A percentile compares a stretch with the other conserved stretches of the same genome.
phyloP scores from a whole-genome alignment of 2,888 invertebrate species.

The Hermaeophaga mercurialis region DNA sequence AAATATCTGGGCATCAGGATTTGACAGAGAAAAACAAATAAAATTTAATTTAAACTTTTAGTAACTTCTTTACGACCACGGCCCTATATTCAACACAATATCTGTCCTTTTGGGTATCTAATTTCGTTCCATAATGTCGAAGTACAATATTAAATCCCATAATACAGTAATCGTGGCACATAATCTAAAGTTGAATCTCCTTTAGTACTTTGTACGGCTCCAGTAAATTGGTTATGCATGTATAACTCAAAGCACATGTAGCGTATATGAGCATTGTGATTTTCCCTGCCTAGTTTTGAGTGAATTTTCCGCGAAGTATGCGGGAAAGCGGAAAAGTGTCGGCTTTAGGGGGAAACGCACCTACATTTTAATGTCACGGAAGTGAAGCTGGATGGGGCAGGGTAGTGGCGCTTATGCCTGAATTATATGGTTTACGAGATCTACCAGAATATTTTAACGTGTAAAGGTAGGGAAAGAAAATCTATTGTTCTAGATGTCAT shows the following conservation, averaged over 20 bases:
- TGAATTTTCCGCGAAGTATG: conserved; percentile 18
- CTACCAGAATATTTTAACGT: no score
- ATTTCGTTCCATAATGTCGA: not conserved
- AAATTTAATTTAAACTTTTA: no score
- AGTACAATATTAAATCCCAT: conserved; percentile 18
- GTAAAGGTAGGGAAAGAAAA: no score
- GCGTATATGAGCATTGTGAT: conserved; percentile 21
- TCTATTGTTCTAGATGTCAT: no score
- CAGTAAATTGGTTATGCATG: conserved; percentile 22
- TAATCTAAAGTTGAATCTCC: conserved; percentile 29
- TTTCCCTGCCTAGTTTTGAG: conserved; percentile 11
- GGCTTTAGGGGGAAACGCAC: not conserved
- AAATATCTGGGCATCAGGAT: no score
- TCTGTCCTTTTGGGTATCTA: not conserved
- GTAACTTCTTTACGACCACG: no score
- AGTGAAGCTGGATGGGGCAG: no score
- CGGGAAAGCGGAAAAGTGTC: conserved; percentile 1
- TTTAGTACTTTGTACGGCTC: conserved; percentile 17
- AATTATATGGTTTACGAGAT: no score
- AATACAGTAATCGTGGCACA: conserved; percentile 20
- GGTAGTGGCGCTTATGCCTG: no score
- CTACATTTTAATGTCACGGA: not conserved
- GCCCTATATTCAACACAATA: not conserved
- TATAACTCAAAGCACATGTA: conserved; percentile 22
- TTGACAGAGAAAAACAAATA: no score